Evolutionary conservation across 2,797 vertebrate species (phyloP), one percentile per base, ranked within the genome.

Genomic region (Phrynocephalus vlangalii): DNA sequence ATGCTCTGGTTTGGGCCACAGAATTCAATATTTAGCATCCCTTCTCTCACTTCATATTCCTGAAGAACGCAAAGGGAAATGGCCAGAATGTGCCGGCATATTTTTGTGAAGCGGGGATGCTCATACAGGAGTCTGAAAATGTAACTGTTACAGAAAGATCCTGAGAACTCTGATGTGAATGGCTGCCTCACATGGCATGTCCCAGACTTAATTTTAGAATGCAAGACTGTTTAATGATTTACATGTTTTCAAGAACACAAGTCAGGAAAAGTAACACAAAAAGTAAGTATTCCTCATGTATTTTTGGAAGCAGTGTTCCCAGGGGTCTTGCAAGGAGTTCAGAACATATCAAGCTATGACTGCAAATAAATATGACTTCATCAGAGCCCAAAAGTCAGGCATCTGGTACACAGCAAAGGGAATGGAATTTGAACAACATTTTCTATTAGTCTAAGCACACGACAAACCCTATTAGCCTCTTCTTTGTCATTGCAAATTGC

Each of bases 361-460:
- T 79, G 67, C 67, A 82, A 44, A 44, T 70, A 82, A 70, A 83
- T 67, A 71, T 60, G n/a, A 28, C 38, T 77, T 63, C 3, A 52
- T 56, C n/a, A 72, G 44, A 83, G 11, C 20, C 20, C 16, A 3
- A 33, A 83, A 83, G n/a, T 33, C 75, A 79, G 63, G 66, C 26
- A 20, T 24, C n/a, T 33, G 44, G 10, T 67, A 26, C 63, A 77
- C 28, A 75, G n/a, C 56, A 73, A 84, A 28, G n/a, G 28, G 44
- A 66, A 68, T 44, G 28, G 75, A 85, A 78, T 15, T 50, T 10
- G 50, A 76, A 68, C 26, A 80, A 76, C 48, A 73, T 63, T 50
- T 88, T 73, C 73, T 67, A 22, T 26, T 89, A 90, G 60, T 28
- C 48, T 70, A 82, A 86, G 80, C n/a, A 79, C 89, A 88, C 26